Base-by-base conservation (phyloP, 2,888 invertebrate genomes). In the Cecidostiba fungosa region DNA sequence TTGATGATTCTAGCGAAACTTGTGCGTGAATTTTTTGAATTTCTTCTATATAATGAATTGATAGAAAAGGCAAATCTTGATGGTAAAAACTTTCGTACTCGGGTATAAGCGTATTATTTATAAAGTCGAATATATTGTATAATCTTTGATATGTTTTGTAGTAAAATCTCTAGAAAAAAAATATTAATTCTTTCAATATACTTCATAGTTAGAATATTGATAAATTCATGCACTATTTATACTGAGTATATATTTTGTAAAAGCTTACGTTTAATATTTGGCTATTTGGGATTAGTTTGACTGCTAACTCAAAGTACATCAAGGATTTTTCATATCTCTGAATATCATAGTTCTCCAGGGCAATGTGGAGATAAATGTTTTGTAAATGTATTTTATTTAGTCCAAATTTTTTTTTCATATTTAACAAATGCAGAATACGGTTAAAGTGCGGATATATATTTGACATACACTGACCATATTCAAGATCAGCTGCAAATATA, bases 331-430 rank as follows among this genome's bases (percentile, higher is more conserved):
- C 26, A 16, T 26, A 66, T 4, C 59, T 26, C 43, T 72, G 5
- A n/a, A 70, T n/a, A 39, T 62, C 14, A n/a, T n/a, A 82, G 43
- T 26, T 59, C 47, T 76, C 66, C 23, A 83, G 1, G 19, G 19
- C 54, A 16, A 83, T 50, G 12, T 83, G 54, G 0, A 82, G 0
- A 19, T 59, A 10, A 3, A 77, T 4, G 2, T 26, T 19, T 70
- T 77, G 77, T 26, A 43, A 26, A 36, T 36, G 0, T 32, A 10
- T 10, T 12, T 29, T 54, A 14, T 70, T 77, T 0, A 29, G 0
- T 69, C 36, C 19, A 77, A 36, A 77, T 70, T 70, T 77, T 14
- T 39, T 36, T 3, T 69, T 23, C 74, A 85, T 78, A 16, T 47
- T 39, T 0, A 70, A 10, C 19, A 82, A 69, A 32, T 77, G 77